phyloP scores from a whole-genome alignment of 2,797 vertebrate genomes.

The Urocyon cinereoargenteus region DNA sequence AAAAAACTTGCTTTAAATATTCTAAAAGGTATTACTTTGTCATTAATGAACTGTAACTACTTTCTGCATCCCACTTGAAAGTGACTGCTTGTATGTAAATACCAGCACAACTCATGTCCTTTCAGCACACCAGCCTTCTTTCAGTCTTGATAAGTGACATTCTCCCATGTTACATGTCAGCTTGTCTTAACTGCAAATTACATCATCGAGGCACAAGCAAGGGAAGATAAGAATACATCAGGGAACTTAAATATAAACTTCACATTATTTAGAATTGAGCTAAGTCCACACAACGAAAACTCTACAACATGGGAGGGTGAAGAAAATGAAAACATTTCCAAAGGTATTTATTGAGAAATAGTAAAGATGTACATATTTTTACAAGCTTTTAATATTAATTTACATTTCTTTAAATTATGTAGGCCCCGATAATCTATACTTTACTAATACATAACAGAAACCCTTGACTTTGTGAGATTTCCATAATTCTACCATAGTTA shows the following conservation, averaged over 20 bases:
- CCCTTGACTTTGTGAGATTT: conserved; percentile 83
- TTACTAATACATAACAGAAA: conserved; percentile 88
- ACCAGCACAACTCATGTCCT: neutral
- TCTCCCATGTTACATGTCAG: neutral
- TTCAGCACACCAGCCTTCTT: neutral
- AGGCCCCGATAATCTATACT: conserved; percentile 86
- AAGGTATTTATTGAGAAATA: conserved; percentile 91
- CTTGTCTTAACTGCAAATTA: neutral
- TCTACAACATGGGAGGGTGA: conserved; percentile 79
- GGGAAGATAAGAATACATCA: neutral
- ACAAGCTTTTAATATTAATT: conserved; percentile 91
- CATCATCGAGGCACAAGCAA: neutral
- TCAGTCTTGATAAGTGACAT: neutral
- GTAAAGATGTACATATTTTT: conserved; percentile 91
- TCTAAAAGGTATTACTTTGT: neutral
- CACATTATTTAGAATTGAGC: neutral
- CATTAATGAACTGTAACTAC: neutral
- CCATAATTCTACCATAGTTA: conserved; percentile 81
- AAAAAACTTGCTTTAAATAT: neutral
- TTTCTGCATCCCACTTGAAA: neutral
- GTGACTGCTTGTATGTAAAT: neutral
- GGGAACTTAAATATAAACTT: neutral
- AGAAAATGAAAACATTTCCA: conserved; percentile 88
- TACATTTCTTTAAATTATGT: conserved; percentile 91
- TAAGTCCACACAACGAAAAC: conserved; percentile 73